Evolutionary conservation across 1,140 invertebrate species (phyloP).

Genomic region (Lepidurus packardi): DNA sequence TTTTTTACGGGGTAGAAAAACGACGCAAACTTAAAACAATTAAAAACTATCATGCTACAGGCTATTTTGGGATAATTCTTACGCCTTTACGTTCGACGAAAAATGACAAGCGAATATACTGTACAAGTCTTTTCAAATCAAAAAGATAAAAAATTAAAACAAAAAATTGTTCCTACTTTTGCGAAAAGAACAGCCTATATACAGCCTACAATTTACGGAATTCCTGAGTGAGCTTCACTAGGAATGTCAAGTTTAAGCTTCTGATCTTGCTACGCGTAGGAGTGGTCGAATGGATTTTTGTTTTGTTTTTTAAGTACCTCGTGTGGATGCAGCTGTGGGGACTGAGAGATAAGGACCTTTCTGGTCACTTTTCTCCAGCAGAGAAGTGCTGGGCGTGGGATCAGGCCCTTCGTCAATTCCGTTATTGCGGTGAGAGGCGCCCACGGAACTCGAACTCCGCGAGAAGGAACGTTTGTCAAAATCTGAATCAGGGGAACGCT

Average conservation of each 20-base stretch:
- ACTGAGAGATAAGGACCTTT: constrained; percentile 70
- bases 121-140: neutral
- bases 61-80: neutral
- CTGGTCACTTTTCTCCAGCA: constrained; percentile 30
- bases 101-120: neutral
- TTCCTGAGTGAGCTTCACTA: neutral
- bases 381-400: constrained; percentile 25
- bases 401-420: constrained; percentile 31
- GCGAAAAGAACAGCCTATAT: neutral
- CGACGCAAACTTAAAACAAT: constrained; percentile 2
- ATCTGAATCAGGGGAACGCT: constrained; percentile 21
- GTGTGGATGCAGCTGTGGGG: constrained; percentile 33
- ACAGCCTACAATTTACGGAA: neutral
- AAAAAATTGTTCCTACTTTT: neutral
- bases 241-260: neutral
- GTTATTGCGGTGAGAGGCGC: neutral
- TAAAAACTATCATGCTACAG: neutral
- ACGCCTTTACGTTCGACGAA: neutral
- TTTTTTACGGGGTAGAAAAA: constrained; percentile 5
- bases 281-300: constrained; percentile 4
- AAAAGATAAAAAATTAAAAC: neutral
- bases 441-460: constrained; percentile 20
- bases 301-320: constrained; percentile 13
- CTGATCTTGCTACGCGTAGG: neutral
- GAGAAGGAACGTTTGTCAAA: constrained; percentile 27